Conservation (phyloP, 1,140 invertebrate genomes). For the Batillaria attramentaria region DNA sequence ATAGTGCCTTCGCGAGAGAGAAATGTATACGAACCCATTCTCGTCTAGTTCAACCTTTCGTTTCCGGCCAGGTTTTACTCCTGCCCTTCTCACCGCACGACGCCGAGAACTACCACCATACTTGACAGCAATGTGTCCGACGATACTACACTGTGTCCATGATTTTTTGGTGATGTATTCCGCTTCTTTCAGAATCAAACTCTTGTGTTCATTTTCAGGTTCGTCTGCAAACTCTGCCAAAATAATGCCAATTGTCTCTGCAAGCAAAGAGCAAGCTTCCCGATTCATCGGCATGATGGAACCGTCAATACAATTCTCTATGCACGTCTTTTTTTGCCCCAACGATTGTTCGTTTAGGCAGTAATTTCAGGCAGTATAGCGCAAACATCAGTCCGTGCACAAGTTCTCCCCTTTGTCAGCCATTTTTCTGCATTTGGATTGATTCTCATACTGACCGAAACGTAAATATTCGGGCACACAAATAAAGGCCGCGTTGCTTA, state of each 20-base stretch:
- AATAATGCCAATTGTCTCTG: conserved; percentile 24
- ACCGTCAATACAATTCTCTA: no score
- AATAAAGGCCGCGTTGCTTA: no score
- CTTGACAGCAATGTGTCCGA: conserved; percentile 27
- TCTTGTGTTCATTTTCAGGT: conserved; percentile 4
- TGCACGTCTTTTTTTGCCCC: no score
- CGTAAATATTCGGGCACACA: no score
- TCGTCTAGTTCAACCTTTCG: conserved; percentile 16
- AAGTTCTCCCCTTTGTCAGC: no score
- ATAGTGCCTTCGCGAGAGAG: no score
- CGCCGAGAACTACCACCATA: conserved; percentile 9
- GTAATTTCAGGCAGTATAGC: no score
- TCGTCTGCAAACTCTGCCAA: conserved; percentile 23
- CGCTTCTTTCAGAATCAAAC: conserved; percentile 18
- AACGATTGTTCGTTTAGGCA: no score
- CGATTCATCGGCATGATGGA: conserved; percentile 17
- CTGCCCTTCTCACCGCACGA: background rate
- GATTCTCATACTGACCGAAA: no score
- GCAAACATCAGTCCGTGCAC: no score
- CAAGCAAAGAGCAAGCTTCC: conserved; percentile 26
- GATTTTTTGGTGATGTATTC: conserved; percentile 26
- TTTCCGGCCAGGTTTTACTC: background rate
- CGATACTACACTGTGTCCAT: conserved; percentile 9
- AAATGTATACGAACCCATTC: conserved; percentile 16
- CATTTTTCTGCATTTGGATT: no score